These are phyloP conservation scores for Colossoma macropomum DNA, from an alignment of 2,113 vertebrate species.

Conservation along the genomic window DNA sequence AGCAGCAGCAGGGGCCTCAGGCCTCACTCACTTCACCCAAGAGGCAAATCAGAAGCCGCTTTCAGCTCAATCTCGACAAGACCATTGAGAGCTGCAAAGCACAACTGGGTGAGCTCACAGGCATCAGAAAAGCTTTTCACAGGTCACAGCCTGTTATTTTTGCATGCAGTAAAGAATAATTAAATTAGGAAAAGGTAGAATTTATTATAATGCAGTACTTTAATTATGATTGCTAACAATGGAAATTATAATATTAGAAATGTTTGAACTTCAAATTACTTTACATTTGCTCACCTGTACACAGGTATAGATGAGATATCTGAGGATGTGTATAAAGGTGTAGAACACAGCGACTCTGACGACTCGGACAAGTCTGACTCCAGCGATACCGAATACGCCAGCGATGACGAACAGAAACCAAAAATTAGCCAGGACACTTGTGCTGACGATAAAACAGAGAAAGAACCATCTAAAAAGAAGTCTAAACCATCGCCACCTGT, in stretches of 20 bases:
- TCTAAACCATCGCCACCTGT: conserved; percentile 64
- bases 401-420: conserved; percentile 89
- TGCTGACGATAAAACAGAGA: conserved; percentile 71
- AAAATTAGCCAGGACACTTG: conserved; percentile 80
- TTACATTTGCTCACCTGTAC: conserved; percentile 57
- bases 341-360: conserved; percentile 94
- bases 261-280: background rate
- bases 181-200: background rate
- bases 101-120: conserved; percentile 85
- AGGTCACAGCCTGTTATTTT: background rate
- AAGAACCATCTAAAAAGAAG: conserved; percentile 82
- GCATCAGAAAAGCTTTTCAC: background rate
- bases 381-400: conserved; percentile 92
- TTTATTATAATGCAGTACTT: background rate
- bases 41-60: conserved; percentile 91
- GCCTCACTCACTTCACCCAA: conserved; percentile 90
- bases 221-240: background rate
- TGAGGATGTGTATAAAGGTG: conserved; percentile 91
- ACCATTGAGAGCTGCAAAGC: conserved; percentile 99
- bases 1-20: conserved; percentile 77
- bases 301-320: conserved; percentile 97
- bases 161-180: background rate
- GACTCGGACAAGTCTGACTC: conserved; percentile 96
- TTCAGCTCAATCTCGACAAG: conserved; percentile 97
- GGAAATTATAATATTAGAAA: too few relatives aligned